phyloP scores from a whole-genome alignment of 2,888 invertebrate species.

The Spicauda simplicius region DNA sequence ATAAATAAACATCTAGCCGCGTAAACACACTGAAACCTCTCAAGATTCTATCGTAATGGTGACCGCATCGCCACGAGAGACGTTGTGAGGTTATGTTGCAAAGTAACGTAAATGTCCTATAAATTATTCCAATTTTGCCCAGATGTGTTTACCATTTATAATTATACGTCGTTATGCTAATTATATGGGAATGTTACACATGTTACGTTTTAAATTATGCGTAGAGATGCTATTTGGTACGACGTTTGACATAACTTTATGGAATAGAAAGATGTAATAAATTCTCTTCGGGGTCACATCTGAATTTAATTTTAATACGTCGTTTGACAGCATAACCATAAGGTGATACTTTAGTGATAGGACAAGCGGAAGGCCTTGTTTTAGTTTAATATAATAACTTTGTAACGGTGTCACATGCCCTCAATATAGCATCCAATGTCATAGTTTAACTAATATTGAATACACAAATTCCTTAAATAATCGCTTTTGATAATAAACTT shows the following conservation, averaged over 20 bases:
- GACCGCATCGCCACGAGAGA: too few relatives aligned
- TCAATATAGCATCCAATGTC: neutral
- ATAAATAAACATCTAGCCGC: too few relatives aligned
- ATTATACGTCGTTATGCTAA: constrained; percentile 6
- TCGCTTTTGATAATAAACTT: neutral
- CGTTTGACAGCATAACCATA: constrained; percentile 14
- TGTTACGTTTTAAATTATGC: constrained; percentile 17
- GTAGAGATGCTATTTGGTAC: constrained; percentile 16
- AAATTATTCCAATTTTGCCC: neutral
- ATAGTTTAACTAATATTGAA: neutral
- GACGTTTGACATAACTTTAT: constrained; percentile 9
- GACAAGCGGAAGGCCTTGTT: constrained; percentile 2
- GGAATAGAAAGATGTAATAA: constrained; percentile 23
- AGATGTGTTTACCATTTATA: neutral
- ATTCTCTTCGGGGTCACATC: constrained; percentile 12
- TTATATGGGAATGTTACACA: constrained; percentile 11
- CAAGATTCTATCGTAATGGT: too few relatives aligned
- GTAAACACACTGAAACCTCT: too few relatives aligned
- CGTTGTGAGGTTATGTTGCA: too few relatives aligned
- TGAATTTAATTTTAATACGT: constrained; percentile 35
- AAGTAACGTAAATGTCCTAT: too few relatives aligned
- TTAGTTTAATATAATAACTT: neutral
- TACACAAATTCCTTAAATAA: neutral
- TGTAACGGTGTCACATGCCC: neutral
- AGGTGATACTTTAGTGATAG: neutral